phyloP scores from a whole-genome alignment of 2,797 vertebrate species.

The Orestias chungarensis region DNA sequence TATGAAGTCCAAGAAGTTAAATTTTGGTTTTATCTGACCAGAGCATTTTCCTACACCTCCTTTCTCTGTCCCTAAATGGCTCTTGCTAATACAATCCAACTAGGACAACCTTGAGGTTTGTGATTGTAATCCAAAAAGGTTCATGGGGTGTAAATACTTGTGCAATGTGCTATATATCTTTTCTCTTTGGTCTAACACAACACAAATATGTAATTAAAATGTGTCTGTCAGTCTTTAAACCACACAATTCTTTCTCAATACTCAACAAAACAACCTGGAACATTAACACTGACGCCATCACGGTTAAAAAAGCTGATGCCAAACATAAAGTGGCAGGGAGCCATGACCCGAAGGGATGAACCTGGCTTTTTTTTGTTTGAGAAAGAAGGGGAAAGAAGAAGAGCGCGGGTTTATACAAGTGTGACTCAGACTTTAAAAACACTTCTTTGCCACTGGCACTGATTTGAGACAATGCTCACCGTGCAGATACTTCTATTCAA shows the following conservation, averaged over 20 bases:
- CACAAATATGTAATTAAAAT: neutral
- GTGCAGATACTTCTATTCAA: conserved; percentile 28
- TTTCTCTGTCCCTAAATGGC: no score
- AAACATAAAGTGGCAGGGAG: conserved; percentile 51
- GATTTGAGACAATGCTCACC: conserved; percentile 13
- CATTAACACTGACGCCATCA: conserved; percentile 31
- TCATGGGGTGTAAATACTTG: neutral
- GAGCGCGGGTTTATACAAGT: conserved; percentile 46
- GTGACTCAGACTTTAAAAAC: conserved; percentile 37
- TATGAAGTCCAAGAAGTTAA: neutral
- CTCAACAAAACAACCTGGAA: conserved; percentile 29
- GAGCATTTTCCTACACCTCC: no score
- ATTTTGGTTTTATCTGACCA: neutral
- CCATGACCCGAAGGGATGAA: conserved; percentile 34
- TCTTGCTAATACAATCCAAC: no score
- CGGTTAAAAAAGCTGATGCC: conserved; percentile 36
- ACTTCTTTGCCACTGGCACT: conserved; percentile 28
- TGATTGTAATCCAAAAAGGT: neutral
- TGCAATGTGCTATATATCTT: neutral
- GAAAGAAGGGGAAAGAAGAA: conserved; percentile 6
- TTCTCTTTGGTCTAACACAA: conserved; percentile 15
- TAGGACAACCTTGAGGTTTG: neutral
- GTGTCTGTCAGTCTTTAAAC: neutral
- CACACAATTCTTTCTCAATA: neutral
- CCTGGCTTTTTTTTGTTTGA: conserved; percentile 50